phyloP scores from a whole-genome alignment of 2,797 vertebrate species.

The Myotis pilosus region DNA sequence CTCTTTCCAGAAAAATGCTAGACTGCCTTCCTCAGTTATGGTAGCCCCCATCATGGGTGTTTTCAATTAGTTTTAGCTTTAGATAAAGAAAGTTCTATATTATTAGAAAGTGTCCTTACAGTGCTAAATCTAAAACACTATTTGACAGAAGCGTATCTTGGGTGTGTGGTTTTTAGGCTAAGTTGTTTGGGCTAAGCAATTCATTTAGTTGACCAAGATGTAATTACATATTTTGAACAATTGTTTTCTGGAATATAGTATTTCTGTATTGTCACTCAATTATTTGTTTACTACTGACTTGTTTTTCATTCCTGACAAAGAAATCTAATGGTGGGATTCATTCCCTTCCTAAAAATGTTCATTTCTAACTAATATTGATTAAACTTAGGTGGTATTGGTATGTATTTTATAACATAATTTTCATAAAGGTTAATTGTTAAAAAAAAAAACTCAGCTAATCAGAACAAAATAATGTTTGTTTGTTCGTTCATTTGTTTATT shows the following conservation, averaged over 20 bases:
- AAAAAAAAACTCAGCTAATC: neutral
- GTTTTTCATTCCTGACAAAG: conserved; percentile 35
- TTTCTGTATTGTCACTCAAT: neutral
- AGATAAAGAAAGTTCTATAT: neutral
- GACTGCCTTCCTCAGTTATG: neutral
- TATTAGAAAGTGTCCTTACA: neutral
- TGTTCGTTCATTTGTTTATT: neutral
- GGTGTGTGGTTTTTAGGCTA: neutral
- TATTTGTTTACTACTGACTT: neutral
- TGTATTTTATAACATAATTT: neutral
- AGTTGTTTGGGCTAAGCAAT: neutral
- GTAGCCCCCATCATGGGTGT: neutral
- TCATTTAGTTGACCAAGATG: conserved; percentile 13
- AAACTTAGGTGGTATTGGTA: neutral
- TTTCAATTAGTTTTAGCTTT: neutral
- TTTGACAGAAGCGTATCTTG: neutral
- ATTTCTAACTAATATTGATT: conserved; percentile 11
- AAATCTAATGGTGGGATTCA: conserved; percentile 23
- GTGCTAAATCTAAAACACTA: neutral
- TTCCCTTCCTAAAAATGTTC: conserved; percentile 35
- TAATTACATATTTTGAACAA: conserved; percentile 22
- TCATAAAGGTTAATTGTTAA: conserved; percentile 41
- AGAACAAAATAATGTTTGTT: neutral
- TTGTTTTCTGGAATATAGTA: neutral
- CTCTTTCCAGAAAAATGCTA: neutral